These are phyloP conservation scores for Ectemnius continuus DNA, from an alignment of 2,888 invertebrate genomes.

Conservation along the genomic window DNA sequence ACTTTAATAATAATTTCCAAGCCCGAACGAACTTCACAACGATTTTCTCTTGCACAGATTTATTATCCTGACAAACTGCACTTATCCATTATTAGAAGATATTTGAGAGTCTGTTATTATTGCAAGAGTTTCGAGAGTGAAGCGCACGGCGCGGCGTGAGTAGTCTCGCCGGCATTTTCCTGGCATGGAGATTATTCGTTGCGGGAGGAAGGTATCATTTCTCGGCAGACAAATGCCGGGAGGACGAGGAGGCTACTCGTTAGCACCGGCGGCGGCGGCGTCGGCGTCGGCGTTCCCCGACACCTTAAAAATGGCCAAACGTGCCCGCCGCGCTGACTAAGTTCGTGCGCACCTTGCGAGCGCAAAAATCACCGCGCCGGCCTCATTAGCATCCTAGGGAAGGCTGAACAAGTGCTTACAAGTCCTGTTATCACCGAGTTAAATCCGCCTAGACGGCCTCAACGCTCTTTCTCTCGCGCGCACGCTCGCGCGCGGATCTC, in stretches of 20 bases:
- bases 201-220: constrained; percentile 1
- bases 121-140: too few relatives aligned
- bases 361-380: neutral
- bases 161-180: neutral
- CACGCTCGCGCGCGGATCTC: neutral
- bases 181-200: neutral
- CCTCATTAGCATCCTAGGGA: constrained; percentile 6
- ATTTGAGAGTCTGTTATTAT: too few relatives aligned
- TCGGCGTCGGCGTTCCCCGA: neutral
- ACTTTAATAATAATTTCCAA: too few relatives aligned
- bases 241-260: neutral
- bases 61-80: too few relatives aligned
- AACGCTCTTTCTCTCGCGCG: neutral
- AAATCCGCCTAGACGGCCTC: constrained; percentile 2
- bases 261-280: neutral
- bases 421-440: constrained; percentile 4
- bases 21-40: too few relatives aligned
- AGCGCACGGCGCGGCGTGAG: too few relatives aligned
- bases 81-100: too few relatives aligned
- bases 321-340: constrained; percentile 5
- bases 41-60: too few relatives aligned
- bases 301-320: neutral
- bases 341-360: neutral
- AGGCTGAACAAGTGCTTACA: constrained; percentile 8
- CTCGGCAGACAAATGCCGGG: constrained; percentile 1